Evolutionary conservation across 2,888 invertebrate genomes (phyloP), one percentile per base, ranked within the genome.

Genomic region (Masnerella sp.): DNA sequence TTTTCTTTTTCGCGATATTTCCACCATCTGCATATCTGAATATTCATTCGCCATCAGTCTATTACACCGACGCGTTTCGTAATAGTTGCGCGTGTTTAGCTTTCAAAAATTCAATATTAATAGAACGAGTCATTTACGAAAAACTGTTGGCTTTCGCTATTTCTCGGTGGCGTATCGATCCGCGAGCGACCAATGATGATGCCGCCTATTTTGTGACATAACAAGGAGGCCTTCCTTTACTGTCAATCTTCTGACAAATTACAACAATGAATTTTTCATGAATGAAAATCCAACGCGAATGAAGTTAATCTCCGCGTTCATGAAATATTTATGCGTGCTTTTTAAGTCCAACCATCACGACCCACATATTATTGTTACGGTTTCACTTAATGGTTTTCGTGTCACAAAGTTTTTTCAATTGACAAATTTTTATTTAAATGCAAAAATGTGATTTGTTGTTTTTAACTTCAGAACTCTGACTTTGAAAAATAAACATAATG

Each of bases 221-320:
- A 65, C 65, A 59, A 59, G 52, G 14, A 42, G 52, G 28, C 38
- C 51, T 43, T 36, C 42, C 36, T 51, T 51, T 18, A 40, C 65
- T 54, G 65, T 72, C 72, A 72, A 72, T 72, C 72, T 45, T 18
- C 65, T 72, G 65, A 72, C 72, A 65, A 72, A 72, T 72, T 72
- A 72, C 58, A 40, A 59, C 59, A 43, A 72, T 65, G 65, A 58
- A 72, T 65, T 65, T 65, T 72, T 72, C 65, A 72, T 72, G 65
- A 45, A 51, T 30, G 28, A 59, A 68, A 58, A 67, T 42, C 32
- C 36, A 14, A 36, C 42, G 51, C 43, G 52, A 52, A 68, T 52
- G 14, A 59, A 68, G 28, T 58, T 67, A 58, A 58, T 58, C 56
- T 34, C 54, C 17, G 8, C 9, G 7, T 36, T 36, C 54, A 45